These are phyloP conservation scores for Channa maculata DNA, from an alignment of 2,113 vertebrate genomes.

Conservation along the genomic window DNA sequence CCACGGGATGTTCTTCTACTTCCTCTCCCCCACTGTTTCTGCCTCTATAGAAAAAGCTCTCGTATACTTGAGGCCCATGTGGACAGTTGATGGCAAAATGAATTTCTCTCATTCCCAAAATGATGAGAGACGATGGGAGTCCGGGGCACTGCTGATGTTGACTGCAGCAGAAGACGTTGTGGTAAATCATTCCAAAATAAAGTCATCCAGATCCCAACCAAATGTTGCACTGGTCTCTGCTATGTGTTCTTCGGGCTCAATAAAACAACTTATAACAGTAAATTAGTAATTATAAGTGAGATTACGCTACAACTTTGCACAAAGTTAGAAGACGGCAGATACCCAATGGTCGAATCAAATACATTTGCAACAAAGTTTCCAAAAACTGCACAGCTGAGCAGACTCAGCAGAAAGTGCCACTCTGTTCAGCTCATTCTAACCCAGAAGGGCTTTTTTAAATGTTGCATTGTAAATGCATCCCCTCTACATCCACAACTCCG, in stretches of 20 bases:
- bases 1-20: constrained; percentile 54
- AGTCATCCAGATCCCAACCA: constrained; percentile 22
- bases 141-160: constrained; percentile 51
- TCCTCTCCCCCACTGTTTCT: constrained; percentile 45
- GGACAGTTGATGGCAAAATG: constrained; percentile 75
- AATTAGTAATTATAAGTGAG: constrained; percentile 61
- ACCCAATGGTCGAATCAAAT: constrained; percentile 54
- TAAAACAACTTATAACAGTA: constrained; percentile 45
- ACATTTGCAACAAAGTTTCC: constrained; percentile 34
- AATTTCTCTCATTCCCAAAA: constrained; percentile 68
- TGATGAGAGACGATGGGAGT: constrained; percentile 74
- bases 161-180: constrained; percentile 59
- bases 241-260: constrained; percentile 32
- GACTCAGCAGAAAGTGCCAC: constrained; percentile 59
- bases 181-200: constrained; percentile 63
- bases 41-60: constrained; percentile 56
- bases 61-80: constrained; percentile 64
- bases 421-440: constrained; percentile 44
- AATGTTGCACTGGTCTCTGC: constrained; percentile 19
- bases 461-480: constrained; percentile 62
- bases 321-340: constrained; percentile 33
- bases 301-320: constrained; percentile 39
- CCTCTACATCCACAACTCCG: constrained; percentile 31
- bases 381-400: constrained; percentile 49
- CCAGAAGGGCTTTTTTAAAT: constrained; percentile 58